Percentiles rank a stretch among this genome's conserved stretches.
Conservation (phyloP, 2,113 vertebrate genomes). For the Apeltes quadracus region DNA sequence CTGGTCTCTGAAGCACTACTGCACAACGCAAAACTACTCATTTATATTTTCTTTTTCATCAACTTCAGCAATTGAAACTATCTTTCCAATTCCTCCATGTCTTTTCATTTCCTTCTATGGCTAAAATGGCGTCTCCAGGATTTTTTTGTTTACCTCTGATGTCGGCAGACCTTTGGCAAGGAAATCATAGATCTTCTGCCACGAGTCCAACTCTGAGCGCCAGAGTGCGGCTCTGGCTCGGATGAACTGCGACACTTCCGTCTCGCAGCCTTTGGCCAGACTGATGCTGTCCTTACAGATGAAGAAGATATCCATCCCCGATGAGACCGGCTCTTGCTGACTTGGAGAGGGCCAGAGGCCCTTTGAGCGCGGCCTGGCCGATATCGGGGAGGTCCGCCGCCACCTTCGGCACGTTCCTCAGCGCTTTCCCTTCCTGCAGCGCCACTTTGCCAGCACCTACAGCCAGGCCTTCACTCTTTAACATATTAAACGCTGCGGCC, state of each 20-base stretch:
- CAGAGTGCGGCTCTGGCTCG: constrained; percentile 53
- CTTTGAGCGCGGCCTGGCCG: too few relatives aligned
- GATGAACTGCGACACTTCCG: constrained; percentile 40
- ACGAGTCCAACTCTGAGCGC: constrained; percentile 52
- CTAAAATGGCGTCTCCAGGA: constrained; percentile 44
- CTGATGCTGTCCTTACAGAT: constrained; percentile 61
- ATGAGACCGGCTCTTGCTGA: constrained; percentile 27
- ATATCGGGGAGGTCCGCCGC: too few relatives aligned
- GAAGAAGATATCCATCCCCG: constrained; percentile 56
- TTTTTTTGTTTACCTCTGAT: constrained; percentile 3
- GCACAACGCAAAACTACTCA: background rate
- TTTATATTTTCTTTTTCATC: background rate
- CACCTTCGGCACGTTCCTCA: too few relatives aligned
- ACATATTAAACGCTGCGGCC: too few relatives aligned
- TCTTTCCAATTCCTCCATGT: background rate
- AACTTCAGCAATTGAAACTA: background rate
- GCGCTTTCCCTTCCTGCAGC: too few relatives aligned
- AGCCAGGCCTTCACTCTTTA: too few relatives aligned
- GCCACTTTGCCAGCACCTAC: too few relatives aligned
- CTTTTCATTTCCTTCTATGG: background rate
- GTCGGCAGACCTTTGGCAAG: constrained; percentile 2
- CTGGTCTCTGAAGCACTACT: background rate
- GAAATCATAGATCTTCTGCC: constrained; percentile 34
- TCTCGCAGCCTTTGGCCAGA: constrained; percentile 51
- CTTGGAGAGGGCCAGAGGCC: constrained; percentile 18